Evolutionary conservation across 2,797 vertebrate genomes (phyloP).

Genomic region (Thamnophis elegans): DNA sequence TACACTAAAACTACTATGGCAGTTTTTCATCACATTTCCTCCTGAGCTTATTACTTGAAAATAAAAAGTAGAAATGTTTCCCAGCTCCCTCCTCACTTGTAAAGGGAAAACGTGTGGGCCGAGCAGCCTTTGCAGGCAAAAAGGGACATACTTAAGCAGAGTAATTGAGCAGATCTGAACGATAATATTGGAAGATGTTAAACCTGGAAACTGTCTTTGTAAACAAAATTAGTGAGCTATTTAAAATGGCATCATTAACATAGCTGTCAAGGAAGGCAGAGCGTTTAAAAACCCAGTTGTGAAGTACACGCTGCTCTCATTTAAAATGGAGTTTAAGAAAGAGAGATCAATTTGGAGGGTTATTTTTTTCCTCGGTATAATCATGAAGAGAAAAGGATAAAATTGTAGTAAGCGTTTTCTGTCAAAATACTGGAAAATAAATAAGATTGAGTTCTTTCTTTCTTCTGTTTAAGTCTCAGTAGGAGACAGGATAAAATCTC

Average conservation of each 20-base stretch:
- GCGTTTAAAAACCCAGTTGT: slow-evolving; percentile 5
- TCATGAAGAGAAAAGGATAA: slow-evolving; percentile 2
- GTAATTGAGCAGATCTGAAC: slow-evolving; percentile 37
- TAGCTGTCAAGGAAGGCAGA: slow-evolving; percentile 28
- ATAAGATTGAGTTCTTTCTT: not conserved
- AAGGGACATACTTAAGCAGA: slow-evolving; percentile 37
- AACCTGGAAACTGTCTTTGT: slow-evolving; percentile 37
- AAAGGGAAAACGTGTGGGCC: slow-evolving; percentile 23
- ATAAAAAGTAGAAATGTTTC: slow-evolving; percentile 40
- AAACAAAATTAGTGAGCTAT: slow-evolving; percentile 49
- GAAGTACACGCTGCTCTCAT: slow-evolving; percentile 10
- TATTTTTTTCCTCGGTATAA: not conserved
- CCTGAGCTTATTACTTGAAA: slow-evolving; percentile 49
- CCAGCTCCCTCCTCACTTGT: slow-evolving; percentile 5
- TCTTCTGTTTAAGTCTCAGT: not conserved
- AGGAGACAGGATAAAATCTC: not conserved
- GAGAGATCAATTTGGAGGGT: not conserved
- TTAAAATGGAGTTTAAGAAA: slow-evolving; percentile 27
- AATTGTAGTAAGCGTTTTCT: slow-evolving; percentile 7
- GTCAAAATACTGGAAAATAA: slow-evolving; percentile 37
- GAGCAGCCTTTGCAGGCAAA: slow-evolving; percentile 38
- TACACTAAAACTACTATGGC: slow-evolving; percentile 24
- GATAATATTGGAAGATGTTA: slow-evolving; percentile 44
- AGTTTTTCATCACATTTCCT: slow-evolving; percentile 30
- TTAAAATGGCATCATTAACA: slow-evolving; percentile 46